Conservation (phyloP, 2,113 vertebrate genomes). For the Spheniscus mendiculus region DNA sequence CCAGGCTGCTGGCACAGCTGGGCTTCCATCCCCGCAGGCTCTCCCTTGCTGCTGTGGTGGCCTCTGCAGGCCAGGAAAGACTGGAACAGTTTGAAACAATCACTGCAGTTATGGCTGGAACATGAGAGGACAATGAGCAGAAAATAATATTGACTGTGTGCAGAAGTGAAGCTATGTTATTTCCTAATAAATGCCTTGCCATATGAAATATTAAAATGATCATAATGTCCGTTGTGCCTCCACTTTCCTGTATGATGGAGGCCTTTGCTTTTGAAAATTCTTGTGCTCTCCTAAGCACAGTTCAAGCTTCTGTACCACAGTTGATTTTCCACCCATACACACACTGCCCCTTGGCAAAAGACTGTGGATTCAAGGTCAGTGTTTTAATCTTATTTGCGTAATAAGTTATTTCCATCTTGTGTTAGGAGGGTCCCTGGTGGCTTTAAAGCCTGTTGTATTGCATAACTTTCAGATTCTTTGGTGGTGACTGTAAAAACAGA, state of each 20-base stretch:
- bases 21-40: background rate
- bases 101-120: background rate
- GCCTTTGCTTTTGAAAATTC: background rate
- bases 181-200: background rate
- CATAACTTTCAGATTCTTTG: constrained; percentile 53
- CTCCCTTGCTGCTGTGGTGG: background rate
- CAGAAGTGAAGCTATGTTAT: background rate
- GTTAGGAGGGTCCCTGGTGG: constrained; percentile 2
- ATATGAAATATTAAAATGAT: background rate
- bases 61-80: background rate
- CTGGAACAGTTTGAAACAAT: background rate
- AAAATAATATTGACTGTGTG: background rate
- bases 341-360: constrained; percentile 15
- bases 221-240: background rate
- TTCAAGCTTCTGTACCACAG: background rate
- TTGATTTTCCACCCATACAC: background rate
- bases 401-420: constrained; percentile 50
- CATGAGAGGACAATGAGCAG: background rate
- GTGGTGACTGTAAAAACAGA: constrained; percentile 42
- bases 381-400: constrained; percentile 46
- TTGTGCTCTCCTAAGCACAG: background rate
- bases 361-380: constrained; percentile 29
- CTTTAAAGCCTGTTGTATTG: constrained; percentile 1
- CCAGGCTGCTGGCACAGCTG: background rate
- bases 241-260: background rate